Percentiles rank a stretch among this genome's conserved stretches.
Conservation (phyloP, 64 coral and sea anemone genomes). For the Pachyseris speciosa region DNA sequence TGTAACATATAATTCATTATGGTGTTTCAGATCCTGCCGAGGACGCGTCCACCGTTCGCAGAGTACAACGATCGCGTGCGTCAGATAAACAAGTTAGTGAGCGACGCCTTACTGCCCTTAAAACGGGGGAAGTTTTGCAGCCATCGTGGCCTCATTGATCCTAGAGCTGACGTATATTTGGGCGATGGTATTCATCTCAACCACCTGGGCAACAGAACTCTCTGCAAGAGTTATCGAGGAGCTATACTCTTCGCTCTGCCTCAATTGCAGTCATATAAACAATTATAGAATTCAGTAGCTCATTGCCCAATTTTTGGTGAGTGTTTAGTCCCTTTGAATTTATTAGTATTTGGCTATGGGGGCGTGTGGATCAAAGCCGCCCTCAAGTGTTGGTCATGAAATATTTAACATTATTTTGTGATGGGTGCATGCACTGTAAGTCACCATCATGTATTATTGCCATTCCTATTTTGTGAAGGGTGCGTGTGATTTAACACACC, state of each 20-base stretch:
- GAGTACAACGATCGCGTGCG: neutral
- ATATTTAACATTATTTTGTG: neutral
- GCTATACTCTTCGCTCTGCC: constrained; percentile 35
- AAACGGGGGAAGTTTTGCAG: neutral
- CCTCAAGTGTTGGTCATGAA: neutral
- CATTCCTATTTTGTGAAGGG: neutral
- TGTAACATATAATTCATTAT: neutral
- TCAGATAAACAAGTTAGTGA: neutral
- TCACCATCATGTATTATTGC: neutral
- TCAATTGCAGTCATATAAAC: neutral
- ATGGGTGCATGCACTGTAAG: neutral
- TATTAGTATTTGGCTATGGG: neutral
- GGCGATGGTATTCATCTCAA: constrained; percentile 27
- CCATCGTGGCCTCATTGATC: constrained; percentile 16
- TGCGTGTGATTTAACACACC: no score
- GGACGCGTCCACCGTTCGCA: neutral
- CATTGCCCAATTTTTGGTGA: neutral
- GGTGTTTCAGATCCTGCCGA: neutral
- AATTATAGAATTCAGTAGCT: neutral
- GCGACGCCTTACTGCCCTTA: neutral
- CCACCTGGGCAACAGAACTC: neutral
- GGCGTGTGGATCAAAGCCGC: neutral
- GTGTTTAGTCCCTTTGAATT: neutral
- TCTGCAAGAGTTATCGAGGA: constrained; percentile 44
- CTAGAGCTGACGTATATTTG: neutral